Percentiles rank a stretch among this genome's conserved stretches.
phyloP scores from a whole-genome alignment of 2,888 invertebrate genomes.

The Eilema sororculum region DNA sequence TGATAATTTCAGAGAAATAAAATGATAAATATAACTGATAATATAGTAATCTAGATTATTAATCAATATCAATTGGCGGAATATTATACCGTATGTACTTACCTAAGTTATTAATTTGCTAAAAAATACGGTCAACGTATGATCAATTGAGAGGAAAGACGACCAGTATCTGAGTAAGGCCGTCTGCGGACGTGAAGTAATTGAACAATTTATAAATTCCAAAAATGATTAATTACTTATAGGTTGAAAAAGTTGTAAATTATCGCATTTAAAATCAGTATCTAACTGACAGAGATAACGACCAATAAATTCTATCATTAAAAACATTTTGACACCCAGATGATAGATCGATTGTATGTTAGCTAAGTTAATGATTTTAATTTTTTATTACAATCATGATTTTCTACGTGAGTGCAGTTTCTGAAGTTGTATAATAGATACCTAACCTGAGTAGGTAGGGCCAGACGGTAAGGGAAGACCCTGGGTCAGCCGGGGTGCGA shows the following conservation, averaged over 20 bases:
- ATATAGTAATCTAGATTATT: too few relatives aligned
- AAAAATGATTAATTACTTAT: constrained; percentile 15
- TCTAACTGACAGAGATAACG: constrained; percentile 29
- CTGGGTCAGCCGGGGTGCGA: too few relatives aligned
- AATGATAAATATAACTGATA: too few relatives aligned
- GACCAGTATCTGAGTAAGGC: not conserved
- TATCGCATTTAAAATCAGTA: constrained; percentile 18
- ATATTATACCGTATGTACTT: too few relatives aligned
- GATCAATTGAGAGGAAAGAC: not conserved
- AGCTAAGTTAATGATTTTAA: not conserved
- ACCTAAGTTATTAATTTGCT: too few relatives aligned
- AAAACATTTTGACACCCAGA: constrained; percentile 46
- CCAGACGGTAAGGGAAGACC: too few relatives aligned
- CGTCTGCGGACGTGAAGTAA: not conserved
- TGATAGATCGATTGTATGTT: constrained; percentile 42
- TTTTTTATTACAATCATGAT: not conserved
- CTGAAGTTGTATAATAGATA: not conserved
- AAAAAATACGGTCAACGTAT: too few relatives aligned
- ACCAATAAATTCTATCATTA: constrained; percentile 41
- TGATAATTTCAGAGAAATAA: too few relatives aligned
- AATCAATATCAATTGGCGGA: too few relatives aligned
- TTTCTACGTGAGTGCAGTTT: not conserved
- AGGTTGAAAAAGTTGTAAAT: constrained; percentile 15
- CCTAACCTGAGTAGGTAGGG: too few relatives aligned
- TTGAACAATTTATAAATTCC: not conserved